Evolutionary conservation across 1,140 invertebrate genomes (phyloP).

Genomic region (Diorhabda elongata): DNA sequence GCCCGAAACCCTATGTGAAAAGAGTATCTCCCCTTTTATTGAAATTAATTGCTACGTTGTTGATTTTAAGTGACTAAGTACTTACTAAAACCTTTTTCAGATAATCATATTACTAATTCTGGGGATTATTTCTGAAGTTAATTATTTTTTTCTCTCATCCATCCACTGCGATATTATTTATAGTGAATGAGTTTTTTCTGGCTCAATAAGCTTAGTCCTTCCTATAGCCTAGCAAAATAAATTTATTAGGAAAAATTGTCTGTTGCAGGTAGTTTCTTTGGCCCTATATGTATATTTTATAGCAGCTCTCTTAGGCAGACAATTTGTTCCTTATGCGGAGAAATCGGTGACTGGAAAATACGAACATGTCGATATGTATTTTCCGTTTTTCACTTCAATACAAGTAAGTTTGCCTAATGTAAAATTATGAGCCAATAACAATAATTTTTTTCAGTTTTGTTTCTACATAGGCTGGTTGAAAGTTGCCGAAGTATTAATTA

Average conservation of each 20-base stretch:
- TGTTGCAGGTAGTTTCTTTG: constrained; percentile 81
- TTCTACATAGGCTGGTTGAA: constrained; percentile 97
- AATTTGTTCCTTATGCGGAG: constrained; percentile 62
- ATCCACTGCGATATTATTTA: too few relatives aligned
- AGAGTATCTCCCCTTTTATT: too few relatives aligned
- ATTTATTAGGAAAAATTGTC: constrained; percentile 6
- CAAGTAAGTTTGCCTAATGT: constrained; percentile 59
- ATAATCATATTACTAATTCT: too few relatives aligned
- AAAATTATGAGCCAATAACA: background rate
- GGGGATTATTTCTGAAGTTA: too few relatives aligned
- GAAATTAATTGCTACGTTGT: too few relatives aligned
- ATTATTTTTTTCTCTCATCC: too few relatives aligned
- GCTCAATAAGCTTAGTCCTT: too few relatives aligned
- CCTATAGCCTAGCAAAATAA: too few relatives aligned
- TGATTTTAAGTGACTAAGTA: too few relatives aligned
- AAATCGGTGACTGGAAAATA: constrained; percentile 51
- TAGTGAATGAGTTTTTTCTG: too few relatives aligned
- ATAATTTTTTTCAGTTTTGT: constrained; percentile 70
- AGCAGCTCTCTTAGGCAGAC: constrained; percentile 76
- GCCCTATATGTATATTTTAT: constrained; percentile 90
- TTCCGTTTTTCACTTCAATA: constrained; percentile 87
- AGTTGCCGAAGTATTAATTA: constrained; percentile 87
- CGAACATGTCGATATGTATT: constrained; percentile 80
- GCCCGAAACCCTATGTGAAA: too few relatives aligned
- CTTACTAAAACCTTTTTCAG: too few relatives aligned